Evolutionary conservation across 2,113 vertebrate species (phyloP).

Genomic region (Prochilodus magdalenae): DNA sequence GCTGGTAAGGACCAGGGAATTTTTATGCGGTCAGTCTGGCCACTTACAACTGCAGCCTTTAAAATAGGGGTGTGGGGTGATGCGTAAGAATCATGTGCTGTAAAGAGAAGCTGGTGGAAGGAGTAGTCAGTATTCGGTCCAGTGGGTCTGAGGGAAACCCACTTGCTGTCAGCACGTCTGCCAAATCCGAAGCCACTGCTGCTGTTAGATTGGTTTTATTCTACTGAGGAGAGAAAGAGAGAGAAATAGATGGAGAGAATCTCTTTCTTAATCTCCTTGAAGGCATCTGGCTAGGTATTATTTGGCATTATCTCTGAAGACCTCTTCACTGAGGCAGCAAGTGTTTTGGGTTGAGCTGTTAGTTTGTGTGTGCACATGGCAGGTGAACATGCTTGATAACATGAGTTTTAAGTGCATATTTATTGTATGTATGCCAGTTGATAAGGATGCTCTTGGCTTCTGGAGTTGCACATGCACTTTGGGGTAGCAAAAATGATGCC

Average conservation of each 20-base stretch:
- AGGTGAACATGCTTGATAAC: background rate
- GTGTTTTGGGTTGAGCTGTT: too few species aligned
- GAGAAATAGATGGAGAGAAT: too few species aligned
- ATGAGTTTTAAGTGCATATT: background rate
- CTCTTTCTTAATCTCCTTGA: too few species aligned
- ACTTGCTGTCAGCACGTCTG: constrained; percentile 55
- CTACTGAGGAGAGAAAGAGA: background rate
- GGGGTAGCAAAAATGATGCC: background rate
- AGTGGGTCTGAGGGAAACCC: constrained; percentile 48
- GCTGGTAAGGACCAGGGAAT: background rate
- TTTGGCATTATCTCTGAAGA: background rate
- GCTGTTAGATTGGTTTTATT: background rate
- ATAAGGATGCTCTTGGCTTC: background rate
- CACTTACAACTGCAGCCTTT: constrained; percentile 29
- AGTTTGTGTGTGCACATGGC: too few species aligned
- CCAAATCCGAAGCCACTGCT: constrained; percentile 27
- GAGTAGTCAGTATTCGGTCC: background rate
- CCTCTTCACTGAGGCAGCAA: background rate
- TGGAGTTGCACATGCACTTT: background rate
- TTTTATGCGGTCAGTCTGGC: constrained; percentile 43
- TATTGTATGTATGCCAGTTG: background rate
- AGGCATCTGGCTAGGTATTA: too few species aligned
- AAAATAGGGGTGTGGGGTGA: constrained; percentile 25
- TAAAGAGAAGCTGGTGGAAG: background rate
- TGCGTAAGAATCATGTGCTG: background rate